phyloP scores from a whole-genome alignment of 2,797 vertebrate genomes.

The Syndactyla subalaris region DNA sequence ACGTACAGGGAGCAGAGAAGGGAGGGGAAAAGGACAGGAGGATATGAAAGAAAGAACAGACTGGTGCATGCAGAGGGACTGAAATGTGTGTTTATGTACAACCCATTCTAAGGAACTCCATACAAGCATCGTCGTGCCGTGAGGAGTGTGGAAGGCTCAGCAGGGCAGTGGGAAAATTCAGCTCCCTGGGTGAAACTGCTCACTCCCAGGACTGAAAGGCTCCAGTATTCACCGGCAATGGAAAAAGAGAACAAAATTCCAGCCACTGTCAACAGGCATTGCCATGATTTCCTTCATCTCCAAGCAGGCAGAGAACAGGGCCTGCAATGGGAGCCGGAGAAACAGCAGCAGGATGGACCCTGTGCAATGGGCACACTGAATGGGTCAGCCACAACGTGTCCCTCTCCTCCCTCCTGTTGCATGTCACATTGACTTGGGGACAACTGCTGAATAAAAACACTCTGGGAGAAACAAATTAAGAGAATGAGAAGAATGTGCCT shows the following conservation, averaged over 20 bases:
- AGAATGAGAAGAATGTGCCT: background rate
- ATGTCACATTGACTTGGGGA: background rate
- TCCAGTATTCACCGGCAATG: background rate
- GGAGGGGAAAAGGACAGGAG: constrained; percentile 3
- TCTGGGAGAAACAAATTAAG: background rate
- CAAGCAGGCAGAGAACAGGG: background rate
- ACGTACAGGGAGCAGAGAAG: background rate
- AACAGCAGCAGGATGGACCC: background rate
- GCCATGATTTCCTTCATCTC: background rate
- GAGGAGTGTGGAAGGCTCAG: background rate
- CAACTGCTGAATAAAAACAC: background rate
- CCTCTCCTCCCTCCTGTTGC: background rate
- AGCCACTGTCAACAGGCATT: background rate
- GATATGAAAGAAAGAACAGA: background rate
- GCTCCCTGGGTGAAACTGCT: background rate
- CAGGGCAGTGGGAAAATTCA: background rate
- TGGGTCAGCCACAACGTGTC: background rate
- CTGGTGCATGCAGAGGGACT: background rate
- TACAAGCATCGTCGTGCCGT: background rate
- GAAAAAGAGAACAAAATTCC: background rate
- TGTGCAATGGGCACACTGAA: background rate
- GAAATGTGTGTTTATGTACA: background rate
- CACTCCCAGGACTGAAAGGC: background rate
- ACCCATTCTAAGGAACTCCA: background rate
- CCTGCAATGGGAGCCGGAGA: background rate